Base-by-base conservation (phyloP, 2,113 vertebrate genomes). In the Panurus biarmicus region DNA sequence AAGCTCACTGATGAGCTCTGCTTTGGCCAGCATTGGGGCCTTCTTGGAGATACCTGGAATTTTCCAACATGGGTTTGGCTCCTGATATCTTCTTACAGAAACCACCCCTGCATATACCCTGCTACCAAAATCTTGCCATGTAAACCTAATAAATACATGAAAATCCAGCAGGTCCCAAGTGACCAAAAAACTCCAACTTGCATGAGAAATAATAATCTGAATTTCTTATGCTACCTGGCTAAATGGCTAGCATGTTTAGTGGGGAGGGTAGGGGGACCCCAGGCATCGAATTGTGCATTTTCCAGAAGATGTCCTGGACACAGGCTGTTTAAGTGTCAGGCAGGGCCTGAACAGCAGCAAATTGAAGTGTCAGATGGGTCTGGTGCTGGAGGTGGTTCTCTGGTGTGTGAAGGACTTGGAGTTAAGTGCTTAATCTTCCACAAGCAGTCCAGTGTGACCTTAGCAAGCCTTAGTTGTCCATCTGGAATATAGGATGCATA, bases 181-280 rank as follows among this genome's bases (percentile, higher is more conserved):
- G 53, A 89, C 94, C 94, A 51, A 93, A 90, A 48, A 40, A 48
- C 60, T 92, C 67, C 56, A 95, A 38, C 35, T 87, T 79, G 58
- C n/a, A 85, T 85, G 67, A 94, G 66, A 96, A 95, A 95, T 94
- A 95, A 93, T 92, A 62, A 94, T 70, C 22, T 69, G n/a, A 31
- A 84, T 87, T 87, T 93, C 45, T 82, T 89, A 76, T 86, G 84
- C 75, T 66, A 73, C 70, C n/a, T 79, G 61, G n/a, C 51, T 94
- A 87, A 96, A 96, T 90, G 60, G 51, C 38, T 84, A 82, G 66
- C 31, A 47, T 56, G 42, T 38, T 83, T 94, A 87, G 31, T 87
- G 65, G 18, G 58, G 36, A 70, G 44, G 3, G 15, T 75, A 53
- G 29, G 51, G 26, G 25, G 8, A 93, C 2, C 3, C 26, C 28